phyloP scores from a whole-genome alignment of 2,888 invertebrate species.

The Autographa pulchrina region DNA sequence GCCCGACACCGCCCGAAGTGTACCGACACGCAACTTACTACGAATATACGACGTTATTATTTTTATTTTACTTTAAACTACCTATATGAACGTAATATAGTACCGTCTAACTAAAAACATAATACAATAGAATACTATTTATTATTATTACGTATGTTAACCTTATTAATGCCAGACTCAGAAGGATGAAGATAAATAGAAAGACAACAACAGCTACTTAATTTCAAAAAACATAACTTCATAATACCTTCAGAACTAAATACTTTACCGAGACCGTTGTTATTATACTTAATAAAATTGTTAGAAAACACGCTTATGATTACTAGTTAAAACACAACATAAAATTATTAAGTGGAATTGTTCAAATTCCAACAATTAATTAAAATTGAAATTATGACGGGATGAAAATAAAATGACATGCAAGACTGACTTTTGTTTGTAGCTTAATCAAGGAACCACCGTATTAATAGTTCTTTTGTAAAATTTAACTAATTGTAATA shows the following conservation, averaged over 20 bases:
- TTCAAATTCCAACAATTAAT: conserved; percentile 43
- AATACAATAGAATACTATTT: too few relatives aligned
- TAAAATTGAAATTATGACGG: conserved; percentile 18
- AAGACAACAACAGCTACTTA: background rate
- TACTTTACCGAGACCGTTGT: background rate
- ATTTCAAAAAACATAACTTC: background rate
- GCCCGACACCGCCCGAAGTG: conserved; percentile 79
- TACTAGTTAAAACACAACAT: background rate
- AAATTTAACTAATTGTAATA: conserved; percentile 29
- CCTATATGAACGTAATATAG: background rate
- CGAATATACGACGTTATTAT: conserved; percentile 47
- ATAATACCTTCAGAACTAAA: too few relatives aligned
- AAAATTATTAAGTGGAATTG: conserved; percentile 26
- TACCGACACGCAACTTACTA: conserved; percentile 68
- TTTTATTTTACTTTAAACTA: conserved; percentile 26
- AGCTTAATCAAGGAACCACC: conserved; percentile 45
- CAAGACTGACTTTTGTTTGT: conserved; percentile 47
- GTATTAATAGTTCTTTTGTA: conserved; percentile 15
- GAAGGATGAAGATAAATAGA: too few relatives aligned
- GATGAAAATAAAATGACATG: conserved; percentile 51
- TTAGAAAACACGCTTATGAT: conserved; percentile 2
- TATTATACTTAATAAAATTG: background rate
- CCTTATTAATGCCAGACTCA: too few relatives aligned
- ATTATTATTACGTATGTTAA: too few relatives aligned
- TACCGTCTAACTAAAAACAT: too few relatives aligned